phyloP scores from a whole-genome alignment of 2,797 vertebrate species.

The Hippopotamyrus pictus region DNA sequence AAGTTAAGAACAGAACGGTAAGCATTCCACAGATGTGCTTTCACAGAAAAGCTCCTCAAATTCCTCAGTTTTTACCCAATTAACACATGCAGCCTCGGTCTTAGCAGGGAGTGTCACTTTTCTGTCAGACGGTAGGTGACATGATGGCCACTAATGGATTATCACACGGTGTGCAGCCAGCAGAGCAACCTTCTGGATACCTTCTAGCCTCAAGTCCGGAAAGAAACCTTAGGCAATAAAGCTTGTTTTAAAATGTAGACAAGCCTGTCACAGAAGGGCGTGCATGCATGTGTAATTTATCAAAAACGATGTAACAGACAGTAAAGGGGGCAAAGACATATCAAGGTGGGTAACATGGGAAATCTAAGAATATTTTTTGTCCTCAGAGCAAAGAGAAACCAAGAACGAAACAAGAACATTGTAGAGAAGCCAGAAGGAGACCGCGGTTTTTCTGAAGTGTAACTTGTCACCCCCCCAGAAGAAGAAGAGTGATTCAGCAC shows the following conservation, averaged over 20 bases:
- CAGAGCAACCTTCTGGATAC: not conserved
- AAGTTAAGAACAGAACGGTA: conserved; percentile 73
- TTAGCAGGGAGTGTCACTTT: not conserved
- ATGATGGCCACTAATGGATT: not conserved
- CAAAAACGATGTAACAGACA: not conserved
- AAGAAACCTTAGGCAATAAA: not conserved
- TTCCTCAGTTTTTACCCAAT: not conserved
- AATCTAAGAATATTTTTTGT: conserved; percentile 25
- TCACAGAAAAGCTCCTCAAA: not conserved
- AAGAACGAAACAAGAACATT: conserved; percentile 53
- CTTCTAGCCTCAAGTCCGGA: not conserved
- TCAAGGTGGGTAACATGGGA: not conserved
- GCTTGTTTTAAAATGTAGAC: not conserved
- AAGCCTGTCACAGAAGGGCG: not conserved
- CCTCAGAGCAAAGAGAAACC: conserved; percentile 54
- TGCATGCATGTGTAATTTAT: not conserved
- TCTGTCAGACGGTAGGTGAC: not conserved
- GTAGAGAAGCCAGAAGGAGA: conserved; percentile 56
- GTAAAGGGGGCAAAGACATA: not conserved
- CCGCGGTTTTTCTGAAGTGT: conserved; percentile 64
- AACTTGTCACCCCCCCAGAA: conserved; percentile 27
- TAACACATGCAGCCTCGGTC: not conserved
- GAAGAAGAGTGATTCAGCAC: not conserved
- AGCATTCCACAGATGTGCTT: conserved; percentile 29
- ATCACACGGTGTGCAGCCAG: not conserved